These are phyloP conservation scores for Phoenoteleia sp. DNA, from an alignment of 2,888 invertebrate species.

Conservation along the genomic window DNA sequence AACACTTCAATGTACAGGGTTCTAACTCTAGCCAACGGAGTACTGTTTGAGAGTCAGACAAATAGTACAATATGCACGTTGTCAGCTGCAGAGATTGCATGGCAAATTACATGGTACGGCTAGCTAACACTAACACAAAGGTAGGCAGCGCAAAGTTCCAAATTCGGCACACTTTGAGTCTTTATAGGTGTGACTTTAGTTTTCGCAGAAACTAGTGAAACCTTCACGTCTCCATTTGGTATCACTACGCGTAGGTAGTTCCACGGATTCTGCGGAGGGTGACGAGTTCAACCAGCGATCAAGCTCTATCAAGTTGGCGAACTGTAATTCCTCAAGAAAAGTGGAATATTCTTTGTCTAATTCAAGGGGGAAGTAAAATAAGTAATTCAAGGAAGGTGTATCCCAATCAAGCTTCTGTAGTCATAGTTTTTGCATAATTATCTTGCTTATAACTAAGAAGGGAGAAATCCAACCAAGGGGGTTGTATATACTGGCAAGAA, in stretches of 20 bases:
- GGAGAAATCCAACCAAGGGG: constrained; percentile 1
- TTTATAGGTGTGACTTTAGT: constrained; percentile 18
- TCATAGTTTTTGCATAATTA: neutral
- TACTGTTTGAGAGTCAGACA: neutral
- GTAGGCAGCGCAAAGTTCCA: constrained; percentile 64
- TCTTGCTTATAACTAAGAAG: neutral
- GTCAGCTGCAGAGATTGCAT: too few relatives aligned
- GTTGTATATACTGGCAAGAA: neutral
- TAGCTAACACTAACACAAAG: too few relatives aligned
- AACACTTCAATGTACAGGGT: constrained; percentile 47
- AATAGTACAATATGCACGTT: neutral
- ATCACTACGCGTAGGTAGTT: neutral
- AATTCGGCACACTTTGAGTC: constrained; percentile 28
- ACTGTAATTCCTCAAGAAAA: neutral
- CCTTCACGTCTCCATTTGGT: neutral
- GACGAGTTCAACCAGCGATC: neutral
- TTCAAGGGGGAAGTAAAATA: too few relatives aligned
- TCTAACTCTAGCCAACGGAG: neutral
- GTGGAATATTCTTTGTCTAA: neutral
- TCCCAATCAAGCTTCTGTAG: neutral
- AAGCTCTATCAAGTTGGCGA: too few relatives aligned
- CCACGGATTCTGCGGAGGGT: neutral
- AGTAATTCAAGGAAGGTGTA: too few relatives aligned
- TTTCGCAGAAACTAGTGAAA: too few relatives aligned
- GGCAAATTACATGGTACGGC: too few relatives aligned